phyloP scores from a whole-genome alignment of 2,888 invertebrate species.

The Nesidiocoris tenuis region DNA sequence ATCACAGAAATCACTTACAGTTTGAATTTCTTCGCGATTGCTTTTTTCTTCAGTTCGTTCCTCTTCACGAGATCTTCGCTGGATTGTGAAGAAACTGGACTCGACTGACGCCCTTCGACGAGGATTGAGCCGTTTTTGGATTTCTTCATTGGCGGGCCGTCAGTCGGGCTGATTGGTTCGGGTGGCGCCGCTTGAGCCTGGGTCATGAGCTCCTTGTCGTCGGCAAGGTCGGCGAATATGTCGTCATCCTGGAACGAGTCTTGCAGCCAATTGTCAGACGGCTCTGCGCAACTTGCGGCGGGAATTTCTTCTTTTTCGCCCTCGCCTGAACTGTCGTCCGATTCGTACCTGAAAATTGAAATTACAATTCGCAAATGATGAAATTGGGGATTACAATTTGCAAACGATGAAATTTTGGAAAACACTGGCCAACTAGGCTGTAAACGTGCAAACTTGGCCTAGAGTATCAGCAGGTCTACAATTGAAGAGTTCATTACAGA shows the following conservation, averaged over 20 bases:
- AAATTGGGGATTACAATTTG: too few species aligned
- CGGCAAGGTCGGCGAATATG: constrained; percentile 16
- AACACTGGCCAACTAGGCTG: too few species aligned
- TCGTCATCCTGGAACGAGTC: constrained; percentile 23
- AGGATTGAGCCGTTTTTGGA: neutral
- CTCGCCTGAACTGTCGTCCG: neutral
- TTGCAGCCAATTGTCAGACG: neutral
- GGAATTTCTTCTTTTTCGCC: too few species aligned
- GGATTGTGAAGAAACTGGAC: too few species aligned
- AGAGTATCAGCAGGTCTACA: too few species aligned
- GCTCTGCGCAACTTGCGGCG: too few species aligned
- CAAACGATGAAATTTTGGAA: too few species aligned
- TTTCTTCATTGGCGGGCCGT: neutral
- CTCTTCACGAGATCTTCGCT: constrained; percentile 3
- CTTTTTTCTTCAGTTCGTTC: constrained; percentile 16
- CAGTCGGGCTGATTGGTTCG: neutral
- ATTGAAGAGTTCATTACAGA: too few species aligned
- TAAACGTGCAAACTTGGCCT: too few species aligned
- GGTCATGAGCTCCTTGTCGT: constrained; percentile 19
- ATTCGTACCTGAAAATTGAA: constrained; percentile 8
- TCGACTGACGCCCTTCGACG: too few species aligned
- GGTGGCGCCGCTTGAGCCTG: neutral
- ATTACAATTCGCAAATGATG: too few species aligned
- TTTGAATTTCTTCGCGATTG: constrained; percentile 26
- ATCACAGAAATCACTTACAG: neutral